Conservation (phyloP, 2,113 vertebrate genomes). For the Isichthys henryi region DNA sequence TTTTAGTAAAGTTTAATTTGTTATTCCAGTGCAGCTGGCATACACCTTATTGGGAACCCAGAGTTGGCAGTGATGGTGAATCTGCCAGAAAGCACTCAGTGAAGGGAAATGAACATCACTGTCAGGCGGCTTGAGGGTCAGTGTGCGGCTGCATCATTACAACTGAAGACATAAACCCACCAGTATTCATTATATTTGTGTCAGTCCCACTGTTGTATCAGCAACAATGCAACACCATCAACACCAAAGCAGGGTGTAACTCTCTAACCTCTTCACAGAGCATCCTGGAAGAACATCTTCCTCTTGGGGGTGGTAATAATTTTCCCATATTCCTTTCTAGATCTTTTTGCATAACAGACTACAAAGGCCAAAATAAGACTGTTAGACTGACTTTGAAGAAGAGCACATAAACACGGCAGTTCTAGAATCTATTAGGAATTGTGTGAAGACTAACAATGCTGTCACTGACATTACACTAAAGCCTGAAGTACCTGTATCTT, state of each 20-base stretch:
- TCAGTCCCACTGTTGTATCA: background rate
- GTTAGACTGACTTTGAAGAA: background rate
- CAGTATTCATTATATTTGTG: background rate
- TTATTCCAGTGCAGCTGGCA: background rate
- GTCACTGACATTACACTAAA: background rate
- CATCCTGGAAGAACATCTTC: background rate
- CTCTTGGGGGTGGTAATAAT: background rate
- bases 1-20: slow-evolving; percentile 12
- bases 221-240: slow-evolving; percentile 4
- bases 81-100: background rate
- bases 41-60: background rate
- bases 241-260: background rate
- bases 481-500: background rate
- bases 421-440: background rate
- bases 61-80: background rate
- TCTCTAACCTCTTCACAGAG: background rate
- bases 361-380: background rate
- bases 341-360: background rate
- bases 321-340: background rate
- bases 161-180: background rate
- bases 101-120: background rate
- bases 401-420: background rate
- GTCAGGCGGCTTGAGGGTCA: background rate
- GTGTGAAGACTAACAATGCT: background rate
- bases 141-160: slow-evolving; percentile 4